A percentile compares a stretch with the other conserved stretches of the same genome.
These are phyloP conservation scores for Idaea dimidiata DNA, from an alignment of 2,888 invertebrate species.

Conservation along the genomic window DNA sequence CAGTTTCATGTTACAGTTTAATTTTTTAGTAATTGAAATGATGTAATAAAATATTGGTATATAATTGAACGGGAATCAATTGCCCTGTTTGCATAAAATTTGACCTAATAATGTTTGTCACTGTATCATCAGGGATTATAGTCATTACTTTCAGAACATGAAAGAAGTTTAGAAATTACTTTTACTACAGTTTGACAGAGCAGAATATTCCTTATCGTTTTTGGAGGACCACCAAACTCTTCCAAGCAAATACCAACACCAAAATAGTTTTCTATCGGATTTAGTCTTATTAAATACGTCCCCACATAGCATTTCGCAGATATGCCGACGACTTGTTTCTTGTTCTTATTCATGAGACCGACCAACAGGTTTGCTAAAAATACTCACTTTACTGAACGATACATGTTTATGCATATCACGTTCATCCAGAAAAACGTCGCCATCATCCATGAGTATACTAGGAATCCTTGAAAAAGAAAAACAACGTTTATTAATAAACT, in stretches of 20 bases:
- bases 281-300: background rate
- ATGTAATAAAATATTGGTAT: no score
- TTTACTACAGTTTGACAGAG: no score
- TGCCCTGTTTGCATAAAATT: no score
- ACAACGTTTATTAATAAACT: slow-evolving; percentile 6
- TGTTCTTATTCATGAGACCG: background rate
- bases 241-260: background rate
- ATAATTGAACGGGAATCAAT: no score
- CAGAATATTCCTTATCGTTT: no score
- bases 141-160: no score
- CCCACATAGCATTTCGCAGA: background rate
- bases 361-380: background rate
- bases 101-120: no score
- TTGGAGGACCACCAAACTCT: background rate
- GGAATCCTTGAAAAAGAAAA: slow-evolving; percentile 70
- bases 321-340: background rate
- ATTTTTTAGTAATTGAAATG: no score
- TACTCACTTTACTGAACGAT: slow-evolving; percentile 83
- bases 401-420: slow-evolving; percentile 84
- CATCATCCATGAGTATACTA: slow-evolving; percentile 82
- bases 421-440: slow-evolving; percentile 88
- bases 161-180: no score
- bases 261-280: background rate
- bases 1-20: no score
- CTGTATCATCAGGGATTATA: no score